A percentile compares a stretch with the other conserved stretches of the same genome.
Evolutionary conservation across 30 jellyfish, hydroid and myxozoan genomes (phyloP).

Genomic region (Aurelia aurita): DNA sequence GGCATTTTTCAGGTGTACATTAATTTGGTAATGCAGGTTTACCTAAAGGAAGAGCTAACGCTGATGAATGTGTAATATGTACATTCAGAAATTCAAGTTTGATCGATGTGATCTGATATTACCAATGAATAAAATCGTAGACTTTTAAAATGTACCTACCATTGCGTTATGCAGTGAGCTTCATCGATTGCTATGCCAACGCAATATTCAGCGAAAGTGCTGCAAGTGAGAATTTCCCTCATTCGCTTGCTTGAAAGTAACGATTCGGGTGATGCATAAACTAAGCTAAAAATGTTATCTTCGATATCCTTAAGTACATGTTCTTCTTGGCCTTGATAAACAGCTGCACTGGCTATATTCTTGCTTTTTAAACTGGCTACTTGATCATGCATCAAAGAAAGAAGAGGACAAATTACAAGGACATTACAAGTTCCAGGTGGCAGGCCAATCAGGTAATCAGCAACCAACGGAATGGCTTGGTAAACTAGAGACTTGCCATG

Average conservation of each 20-base stretch:
- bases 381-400: constrained; percentile 38
- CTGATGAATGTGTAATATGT: no score
- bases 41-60: no score
- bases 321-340: constrained; percentile 1
- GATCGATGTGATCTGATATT: no score
- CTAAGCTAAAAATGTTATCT: no score
- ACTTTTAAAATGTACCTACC: background rate
- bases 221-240: background rate
- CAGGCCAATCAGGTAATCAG: background rate
- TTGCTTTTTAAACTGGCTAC: constrained; percentile 26
- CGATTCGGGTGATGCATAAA: background rate
- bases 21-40: no score
- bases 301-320: no score
- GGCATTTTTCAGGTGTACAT: no score
- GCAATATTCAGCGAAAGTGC: constrained; percentile 11
- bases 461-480: constrained; percentile 28
- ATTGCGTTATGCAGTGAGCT: background rate
- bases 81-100: no score
- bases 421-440: constrained; percentile 4
- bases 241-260: constrained; percentile 9
- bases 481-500: constrained; percentile 27
- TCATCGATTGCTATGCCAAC: constrained; percentile 14
- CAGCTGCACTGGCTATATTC: constrained; percentile 2
- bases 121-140: no score
- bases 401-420: constrained; percentile 25